phyloP scores from a whole-genome alignment of 1,140 invertebrate species.

The Coenobita brevimanus region DNA sequence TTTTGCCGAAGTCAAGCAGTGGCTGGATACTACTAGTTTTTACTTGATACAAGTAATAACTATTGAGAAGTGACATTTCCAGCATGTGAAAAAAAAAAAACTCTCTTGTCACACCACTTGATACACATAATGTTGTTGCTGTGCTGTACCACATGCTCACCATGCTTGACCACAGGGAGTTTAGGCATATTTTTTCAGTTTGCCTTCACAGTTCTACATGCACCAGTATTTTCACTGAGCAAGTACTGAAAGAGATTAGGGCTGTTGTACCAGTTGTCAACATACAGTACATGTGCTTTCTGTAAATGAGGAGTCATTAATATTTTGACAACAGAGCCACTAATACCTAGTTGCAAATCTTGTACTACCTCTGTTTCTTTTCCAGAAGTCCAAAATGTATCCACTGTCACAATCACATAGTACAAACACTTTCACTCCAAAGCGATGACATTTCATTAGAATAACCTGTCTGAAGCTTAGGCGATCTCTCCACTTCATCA shows the following conservation, averaged over 20 bases:
- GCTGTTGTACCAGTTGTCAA: slow-evolving; percentile 74
- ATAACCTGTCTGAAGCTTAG: slow-evolving; percentile 73
- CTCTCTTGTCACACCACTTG: too few relatives aligned
- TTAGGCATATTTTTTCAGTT: too few relatives aligned
- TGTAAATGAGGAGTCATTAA: slow-evolving; percentile 71
- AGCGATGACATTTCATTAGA: slow-evolving; percentile 72
- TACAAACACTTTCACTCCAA: slow-evolving; percentile 73
- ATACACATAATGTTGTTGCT: neutral
- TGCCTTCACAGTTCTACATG: neutral
- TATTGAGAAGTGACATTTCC: too few relatives aligned
- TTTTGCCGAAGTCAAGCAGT: too few relatives aligned
- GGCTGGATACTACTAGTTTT: too few relatives aligned
- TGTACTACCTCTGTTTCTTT: slow-evolving; percentile 26
- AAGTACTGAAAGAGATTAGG: slow-evolving; percentile 71
- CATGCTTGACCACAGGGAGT: slow-evolving; percentile 23
- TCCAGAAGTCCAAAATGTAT: slow-evolving; percentile 70
- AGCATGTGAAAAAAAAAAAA: slow-evolving; percentile 4
- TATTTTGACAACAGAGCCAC: too few relatives aligned
- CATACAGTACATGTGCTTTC: slow-evolving; percentile 72
- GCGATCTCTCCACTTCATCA: slow-evolving; percentile 72
- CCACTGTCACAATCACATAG: slow-evolving; percentile 71
- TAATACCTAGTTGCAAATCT: slow-evolving; percentile 68
- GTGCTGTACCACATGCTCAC: neutral
- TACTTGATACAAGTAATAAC: neutral
- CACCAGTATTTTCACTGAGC: slow-evolving; percentile 70